Percentiles rank a stretch among this genome's conserved stretches.
Evolutionary conservation across 2,888 invertebrate genomes (phyloP).

Genomic region (Drosophila multiciliata): DNA sequence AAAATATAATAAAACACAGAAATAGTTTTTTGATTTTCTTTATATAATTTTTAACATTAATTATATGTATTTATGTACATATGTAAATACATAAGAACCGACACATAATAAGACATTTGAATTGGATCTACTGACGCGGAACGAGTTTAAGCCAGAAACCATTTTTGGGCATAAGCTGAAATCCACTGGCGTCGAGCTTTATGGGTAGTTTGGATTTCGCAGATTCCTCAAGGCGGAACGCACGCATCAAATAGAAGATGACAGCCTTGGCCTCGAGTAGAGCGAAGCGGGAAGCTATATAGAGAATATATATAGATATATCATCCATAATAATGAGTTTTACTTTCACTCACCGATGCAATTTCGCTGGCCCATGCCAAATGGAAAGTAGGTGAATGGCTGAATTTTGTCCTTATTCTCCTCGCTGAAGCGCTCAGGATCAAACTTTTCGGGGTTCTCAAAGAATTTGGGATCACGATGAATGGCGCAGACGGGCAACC

Average conservation of each 20-base stretch:
- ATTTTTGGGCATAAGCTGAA: slow-evolving; percentile 73
- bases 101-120: slow-evolving; percentile 72
- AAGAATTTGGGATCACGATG: slow-evolving; percentile 86
- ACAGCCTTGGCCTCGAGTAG: slow-evolving; percentile 82
- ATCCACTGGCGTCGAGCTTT: slow-evolving; percentile 59
- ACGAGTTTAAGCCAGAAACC: slow-evolving; percentile 83
- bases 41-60: background rate
- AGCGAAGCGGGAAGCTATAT: slow-evolving; percentile 82
- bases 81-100: background rate
- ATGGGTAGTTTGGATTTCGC: slow-evolving; percentile 77
- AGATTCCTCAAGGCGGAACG: slow-evolving; percentile 73
- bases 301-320: background rate
- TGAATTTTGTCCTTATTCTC: slow-evolving; percentile 86
- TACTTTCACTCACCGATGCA: slow-evolving; percentile 86
- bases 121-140: slow-evolving; percentile 54
- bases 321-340: no score
- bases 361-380: slow-evolving; percentile 87
- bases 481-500: slow-evolving; percentile 85
- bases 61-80: background rate
- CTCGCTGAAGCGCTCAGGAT: slow-evolving; percentile 87
- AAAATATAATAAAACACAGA: no score
- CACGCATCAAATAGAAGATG: slow-evolving; percentile 78
- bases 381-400: slow-evolving; percentile 86
- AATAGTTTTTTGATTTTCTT: no score
- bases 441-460: slow-evolving; percentile 86